Conservation (phyloP, 2,888 invertebrate genomes). For the Griposia aprilina region DNA sequence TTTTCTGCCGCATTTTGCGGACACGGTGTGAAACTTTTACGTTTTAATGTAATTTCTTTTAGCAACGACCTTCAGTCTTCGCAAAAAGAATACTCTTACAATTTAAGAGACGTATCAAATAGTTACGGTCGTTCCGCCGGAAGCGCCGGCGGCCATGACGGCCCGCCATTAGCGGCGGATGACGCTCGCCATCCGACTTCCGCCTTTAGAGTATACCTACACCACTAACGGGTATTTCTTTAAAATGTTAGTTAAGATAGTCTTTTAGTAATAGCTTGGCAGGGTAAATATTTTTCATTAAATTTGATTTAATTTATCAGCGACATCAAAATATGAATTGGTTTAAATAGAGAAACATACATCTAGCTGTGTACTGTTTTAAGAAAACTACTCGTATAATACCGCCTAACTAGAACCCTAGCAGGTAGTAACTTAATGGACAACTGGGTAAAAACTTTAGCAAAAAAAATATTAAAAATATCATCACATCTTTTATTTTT, state of each 20-base stretch:
- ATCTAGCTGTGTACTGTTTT: not conserved
- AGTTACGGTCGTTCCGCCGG: constrained; percentile 71
- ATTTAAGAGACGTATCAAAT: constrained; percentile 73
- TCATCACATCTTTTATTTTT: not conserved
- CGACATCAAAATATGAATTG: not conserved
- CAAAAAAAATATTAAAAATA: not conserved
- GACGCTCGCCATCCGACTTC: constrained; percentile 69
- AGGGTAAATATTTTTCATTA: not conserved
- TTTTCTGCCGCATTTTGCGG: not conserved
- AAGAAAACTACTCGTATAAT: not conserved
- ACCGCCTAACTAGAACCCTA: not conserved
- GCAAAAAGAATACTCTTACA: constrained; percentile 58
- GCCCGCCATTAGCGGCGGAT: constrained; percentile 76
- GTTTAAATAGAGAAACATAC: not conserved
- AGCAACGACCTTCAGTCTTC: constrained; percentile 16
- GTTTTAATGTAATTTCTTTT: constrained; percentile 3
- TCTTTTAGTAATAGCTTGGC: not conserved
- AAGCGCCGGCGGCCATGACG: constrained; percentile 73
- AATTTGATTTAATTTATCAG: not conserved
- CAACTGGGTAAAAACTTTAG: not conserved
- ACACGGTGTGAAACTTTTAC: not conserved
- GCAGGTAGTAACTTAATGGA: not conserved
- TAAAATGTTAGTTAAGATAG: constrained; percentile 39
- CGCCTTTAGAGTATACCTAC: constrained; percentile 67
- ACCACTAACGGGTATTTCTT: constrained; percentile 59